A percentile compares a stretch with the other conserved stretches of the same genome.
Conservation (phyloP, 2,888 invertebrate species). For the Herminia tarsipennalis region DNA sequence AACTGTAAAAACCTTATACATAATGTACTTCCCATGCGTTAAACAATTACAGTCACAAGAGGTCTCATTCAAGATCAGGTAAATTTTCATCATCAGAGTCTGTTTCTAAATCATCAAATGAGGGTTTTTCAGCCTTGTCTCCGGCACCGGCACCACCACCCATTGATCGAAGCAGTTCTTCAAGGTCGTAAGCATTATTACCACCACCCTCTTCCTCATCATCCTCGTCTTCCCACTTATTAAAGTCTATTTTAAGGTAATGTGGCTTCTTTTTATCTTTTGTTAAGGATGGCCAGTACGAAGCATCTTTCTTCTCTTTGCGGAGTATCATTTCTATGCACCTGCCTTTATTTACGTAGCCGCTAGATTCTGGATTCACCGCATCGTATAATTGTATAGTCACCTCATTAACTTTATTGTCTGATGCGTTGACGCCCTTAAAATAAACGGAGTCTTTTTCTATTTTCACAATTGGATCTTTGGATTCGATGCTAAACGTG, state of each 20-base stretch:
- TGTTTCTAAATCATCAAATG: conserved; percentile 90
- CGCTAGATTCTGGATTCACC: conserved; percentile 92
- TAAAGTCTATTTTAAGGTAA: conserved; percentile 98
- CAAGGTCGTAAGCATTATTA: conserved; percentile 66
- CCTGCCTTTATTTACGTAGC: conserved; percentile 89
- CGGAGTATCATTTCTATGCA: conserved; percentile 90
- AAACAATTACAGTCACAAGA: conserved; percentile 58
- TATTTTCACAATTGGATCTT: conserved; percentile 93
- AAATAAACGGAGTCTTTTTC: conserved; percentile 91
- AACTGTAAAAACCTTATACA: conserved; percentile 83
- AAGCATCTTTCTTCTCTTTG: conserved; percentile 89
- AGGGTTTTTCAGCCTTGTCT: conserved; percentile 87
- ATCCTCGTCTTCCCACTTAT: conserved; percentile 99
- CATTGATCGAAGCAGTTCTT: conserved; percentile 91
- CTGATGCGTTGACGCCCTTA: conserved; percentile 94
- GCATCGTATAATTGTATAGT: conserved; percentile 93
- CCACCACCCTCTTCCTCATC: conserved; percentile 90
- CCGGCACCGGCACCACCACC: conserved; percentile 80
- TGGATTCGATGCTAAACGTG: conserved; percentile 96
- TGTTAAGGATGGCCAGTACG: conserved; percentile 95
- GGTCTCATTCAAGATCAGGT: conserved; percentile 89
- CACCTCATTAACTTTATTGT: conserved; percentile 94
- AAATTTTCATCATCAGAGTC: conserved; percentile 94
- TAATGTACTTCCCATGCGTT: conserved; percentile 70
- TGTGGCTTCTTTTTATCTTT: conserved; percentile 96